Percentiles rank a stretch among this genome's conserved stretches.
Conservation (phyloP, 53 echinoderm and acorn worm genomes). For the Crossaster papposus region DNA sequence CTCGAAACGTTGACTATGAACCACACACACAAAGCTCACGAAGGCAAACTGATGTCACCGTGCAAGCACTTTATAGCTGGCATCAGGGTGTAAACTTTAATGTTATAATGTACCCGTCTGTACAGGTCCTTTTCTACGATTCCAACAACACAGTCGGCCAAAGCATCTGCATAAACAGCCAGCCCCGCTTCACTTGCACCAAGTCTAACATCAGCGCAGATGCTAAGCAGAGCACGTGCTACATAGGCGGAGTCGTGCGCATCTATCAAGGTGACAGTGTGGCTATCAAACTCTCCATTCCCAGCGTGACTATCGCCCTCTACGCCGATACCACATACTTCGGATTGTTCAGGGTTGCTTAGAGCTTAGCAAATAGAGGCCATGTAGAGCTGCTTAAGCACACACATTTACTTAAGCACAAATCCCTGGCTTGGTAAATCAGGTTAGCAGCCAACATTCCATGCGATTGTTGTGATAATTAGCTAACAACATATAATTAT, state of each 20-base stretch:
- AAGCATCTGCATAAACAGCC: constrained; percentile 57
- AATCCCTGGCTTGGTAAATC: no score
- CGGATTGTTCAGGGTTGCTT: constrained; percentile 61
- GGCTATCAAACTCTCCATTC: constrained; percentile 54
- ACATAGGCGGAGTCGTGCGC: constrained; percentile 58
- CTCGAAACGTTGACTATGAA: no score
- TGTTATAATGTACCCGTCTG: neutral
- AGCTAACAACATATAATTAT: no score
- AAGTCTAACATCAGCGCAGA: constrained; percentile 49
- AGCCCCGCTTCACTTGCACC: constrained; percentile 63
- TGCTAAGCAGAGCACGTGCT: constrained; percentile 74
- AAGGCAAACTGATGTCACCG: no score
- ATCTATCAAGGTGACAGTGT: constrained; percentile 15
- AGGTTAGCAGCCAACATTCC: no score
- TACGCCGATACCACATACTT: constrained; percentile 64
- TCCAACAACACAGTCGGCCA: constrained; percentile 65
- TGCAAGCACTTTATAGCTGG: no score
- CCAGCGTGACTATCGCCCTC: constrained; percentile 36
- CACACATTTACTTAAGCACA: no score
- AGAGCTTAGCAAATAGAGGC: neutral
- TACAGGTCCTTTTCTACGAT: constrained; percentile 73
- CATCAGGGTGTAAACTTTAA: no score
- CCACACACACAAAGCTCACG: no score
- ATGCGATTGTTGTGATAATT: no score
- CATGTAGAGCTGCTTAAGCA: no score